Base-by-base conservation (phyloP, 2,113 vertebrate species). In the Phyllostomus hastatus region DNA sequence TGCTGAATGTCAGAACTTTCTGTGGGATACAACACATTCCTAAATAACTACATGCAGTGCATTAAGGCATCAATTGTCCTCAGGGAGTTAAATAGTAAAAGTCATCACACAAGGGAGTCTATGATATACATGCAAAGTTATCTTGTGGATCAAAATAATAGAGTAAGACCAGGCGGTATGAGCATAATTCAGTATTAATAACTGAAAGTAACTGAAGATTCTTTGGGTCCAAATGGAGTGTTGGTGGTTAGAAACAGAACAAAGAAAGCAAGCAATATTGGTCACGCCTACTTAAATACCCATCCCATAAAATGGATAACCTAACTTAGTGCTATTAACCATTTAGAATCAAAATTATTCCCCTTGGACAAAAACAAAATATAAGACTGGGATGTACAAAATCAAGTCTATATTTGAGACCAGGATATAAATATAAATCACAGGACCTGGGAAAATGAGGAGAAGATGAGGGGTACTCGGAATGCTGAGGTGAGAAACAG, bases 271-370 rank as follows among this genome's bases (percentile, higher is more conserved):
- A 79, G n/a, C 11, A 75, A 82, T 70, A 89, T 5, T 75, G 64
- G 59, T 20, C 91, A 80, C 69, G 7, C 41, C 31, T 83, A 82
- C 38, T 93, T 91, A 92, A 61, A 87, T 57, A 86, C 28, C 80
- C 48, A 79, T 41, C 20, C 35, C 24, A 38, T n/a, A 76, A 69
- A 26, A 96, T 4, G n/a, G 43, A 90, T 81, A 92, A 92, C 66
- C 38, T 69, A 80, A 67, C 22, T 90, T 72, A 85, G 67, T 28
- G 14, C 8, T 64, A 61, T 17, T 81, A 85, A 82, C 33, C 69
- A 61, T 83, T 83, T 90, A 83, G 41, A 61, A 73, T 69, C 61
- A 41, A 64, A 97, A 89, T 89, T 66, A 92, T 46, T 86, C 24
- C 19, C 6, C 16, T 46, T 38, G 7, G 14, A 84, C 28, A 48